These are phyloP conservation scores for Bibio marci DNA, from an alignment of 2,888 invertebrate species.

Conservation along the genomic window DNA sequence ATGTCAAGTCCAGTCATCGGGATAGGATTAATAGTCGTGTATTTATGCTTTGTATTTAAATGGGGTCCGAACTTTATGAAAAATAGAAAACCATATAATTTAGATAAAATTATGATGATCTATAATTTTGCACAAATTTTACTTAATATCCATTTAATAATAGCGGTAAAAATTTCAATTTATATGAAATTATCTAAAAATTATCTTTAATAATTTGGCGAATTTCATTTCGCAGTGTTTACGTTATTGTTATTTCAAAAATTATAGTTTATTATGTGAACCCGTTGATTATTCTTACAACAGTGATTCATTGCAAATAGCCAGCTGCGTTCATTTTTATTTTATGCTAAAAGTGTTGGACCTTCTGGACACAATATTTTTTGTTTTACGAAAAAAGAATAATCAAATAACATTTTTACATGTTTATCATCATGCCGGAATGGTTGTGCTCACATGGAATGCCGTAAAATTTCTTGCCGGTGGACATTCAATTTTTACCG, in stretches of 20 bases:
- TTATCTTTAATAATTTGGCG: not conserved
- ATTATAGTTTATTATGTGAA: slow-evolving; percentile 35
- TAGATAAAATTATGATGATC: slow-evolving; percentile 43
- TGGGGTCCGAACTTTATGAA: slow-evolving; percentile 59
- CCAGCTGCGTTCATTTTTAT: slow-evolving; percentile 31
- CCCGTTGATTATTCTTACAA: slow-evolving; percentile 37
- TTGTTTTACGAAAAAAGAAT: slow-evolving; percentile 63
- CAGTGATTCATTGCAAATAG: slow-evolving; percentile 29
- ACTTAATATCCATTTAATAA: not conserved
- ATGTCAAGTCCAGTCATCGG: slow-evolving; percentile 47
- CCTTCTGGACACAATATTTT: slow-evolving; percentile 39
- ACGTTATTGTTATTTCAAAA: slow-evolving; percentile 30
- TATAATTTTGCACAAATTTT: slow-evolving; percentile 53
- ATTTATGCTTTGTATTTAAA: slow-evolving; percentile 50
- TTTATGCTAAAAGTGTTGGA: slow-evolving; percentile 7
- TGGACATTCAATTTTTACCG: slow-evolving; percentile 46
- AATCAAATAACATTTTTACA: slow-evolving; percentile 72
- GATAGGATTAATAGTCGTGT: slow-evolving; percentile 35
- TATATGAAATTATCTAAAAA: slow-evolving; percentile 4
- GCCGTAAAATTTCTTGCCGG: slow-evolving; percentile 38
- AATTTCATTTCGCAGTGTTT: slow-evolving; percentile 18
- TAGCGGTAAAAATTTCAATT: not conserved
- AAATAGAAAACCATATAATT: slow-evolving; percentile 40
- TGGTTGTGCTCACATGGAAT: slow-evolving; percentile 50
- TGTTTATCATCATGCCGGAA: slow-evolving; percentile 71